phyloP scores from a whole-genome alignment of 2,113 vertebrate genomes.

The Strix uralensis region DNA sequence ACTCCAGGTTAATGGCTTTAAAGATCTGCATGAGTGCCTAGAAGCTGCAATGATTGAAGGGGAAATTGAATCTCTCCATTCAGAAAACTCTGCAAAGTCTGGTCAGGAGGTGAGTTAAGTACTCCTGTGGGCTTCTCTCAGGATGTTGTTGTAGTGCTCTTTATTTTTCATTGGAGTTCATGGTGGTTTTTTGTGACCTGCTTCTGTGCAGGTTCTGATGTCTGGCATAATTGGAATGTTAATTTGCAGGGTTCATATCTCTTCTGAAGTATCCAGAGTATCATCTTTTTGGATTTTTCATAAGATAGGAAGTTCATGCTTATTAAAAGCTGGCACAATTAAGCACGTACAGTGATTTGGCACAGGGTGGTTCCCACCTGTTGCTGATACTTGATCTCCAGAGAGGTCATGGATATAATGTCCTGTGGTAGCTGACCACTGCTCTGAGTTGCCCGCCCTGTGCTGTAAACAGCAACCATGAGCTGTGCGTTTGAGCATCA shows the following conservation, averaged over 20 bases:
- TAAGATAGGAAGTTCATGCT: background rate
- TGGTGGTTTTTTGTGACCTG: background rate
- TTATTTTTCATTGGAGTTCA: background rate
- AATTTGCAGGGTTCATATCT: background rate
- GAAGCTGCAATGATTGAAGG: slow-evolving; percentile 99
- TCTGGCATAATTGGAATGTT: background rate
- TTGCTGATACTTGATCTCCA: background rate
- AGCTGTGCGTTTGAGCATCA: background rate
- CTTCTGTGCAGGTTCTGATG: background rate
- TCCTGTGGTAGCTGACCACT: background rate
- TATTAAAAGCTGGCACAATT: background rate
- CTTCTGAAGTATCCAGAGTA: background rate
- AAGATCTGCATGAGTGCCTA: slow-evolving; percentile 96
- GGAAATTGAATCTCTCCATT: slow-evolving; percentile 97
- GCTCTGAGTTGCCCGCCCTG: background rate
- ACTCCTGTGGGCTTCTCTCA: background rate
- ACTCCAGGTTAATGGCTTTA: slow-evolving; percentile 97
- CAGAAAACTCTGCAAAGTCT: slow-evolving; percentile 92
- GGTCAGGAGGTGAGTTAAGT: slow-evolving; percentile 82
- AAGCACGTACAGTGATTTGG: background rate
- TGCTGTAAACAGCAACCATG: background rate
- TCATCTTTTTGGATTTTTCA: background rate
- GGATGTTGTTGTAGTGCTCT: background rate
- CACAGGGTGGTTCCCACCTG: background rate
- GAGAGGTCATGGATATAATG: background rate